Evolutionary conservation across 1,140 invertebrate genomes (phyloP).

Genomic region (Drosophila kohkoa): DNA sequence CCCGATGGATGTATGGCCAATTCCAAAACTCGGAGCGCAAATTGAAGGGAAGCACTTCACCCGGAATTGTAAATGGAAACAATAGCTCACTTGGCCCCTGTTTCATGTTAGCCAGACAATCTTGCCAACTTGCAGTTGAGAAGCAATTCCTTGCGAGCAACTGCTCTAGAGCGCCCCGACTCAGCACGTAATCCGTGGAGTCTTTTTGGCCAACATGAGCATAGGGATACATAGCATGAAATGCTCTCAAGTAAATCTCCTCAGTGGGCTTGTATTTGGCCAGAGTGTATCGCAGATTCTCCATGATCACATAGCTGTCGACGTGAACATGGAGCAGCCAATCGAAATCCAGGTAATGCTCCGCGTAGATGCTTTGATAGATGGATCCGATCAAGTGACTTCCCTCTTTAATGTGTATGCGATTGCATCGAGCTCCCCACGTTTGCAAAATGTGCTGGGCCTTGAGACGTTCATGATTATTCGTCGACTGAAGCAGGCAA

Average conservation of each 20-base stretch:
- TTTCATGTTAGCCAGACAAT: slow-evolving; percentile 85
- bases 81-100: slow-evolving; percentile 68
- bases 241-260: slow-evolving; percentile 94
- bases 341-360: slow-evolving; percentile 92
- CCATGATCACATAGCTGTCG: slow-evolving; percentile 96
- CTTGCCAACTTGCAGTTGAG: background rate
- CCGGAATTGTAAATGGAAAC: slow-evolving; percentile 22
- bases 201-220: slow-evolving; percentile 96
- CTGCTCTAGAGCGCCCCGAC: slow-evolving; percentile 87
- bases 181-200: slow-evolving; percentile 96
- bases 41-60: slow-evolving; percentile 33
- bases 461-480: slow-evolving; percentile 86
- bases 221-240: slow-evolving; percentile 92
- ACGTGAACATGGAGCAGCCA: slow-evolving; percentile 98
- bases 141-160: slow-evolving; percentile 86
- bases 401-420: slow-evolving; percentile 93
- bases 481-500: slow-evolving; percentile 88
- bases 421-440: slow-evolving; percentile 97
- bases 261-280: slow-evolving; percentile 88
- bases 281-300: slow-evolving; percentile 95
- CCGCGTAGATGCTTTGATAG: slow-evolving; percentile 90
- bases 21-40: slow-evolving; percentile 44
- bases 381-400: slow-evolving; percentile 88
- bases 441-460: slow-evolving; percentile 95
- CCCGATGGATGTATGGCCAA: slow-evolving; percentile 51